phyloP scores from a whole-genome alignment of 2,797 vertebrate species.

The Hippocampus kuda region DNA sequence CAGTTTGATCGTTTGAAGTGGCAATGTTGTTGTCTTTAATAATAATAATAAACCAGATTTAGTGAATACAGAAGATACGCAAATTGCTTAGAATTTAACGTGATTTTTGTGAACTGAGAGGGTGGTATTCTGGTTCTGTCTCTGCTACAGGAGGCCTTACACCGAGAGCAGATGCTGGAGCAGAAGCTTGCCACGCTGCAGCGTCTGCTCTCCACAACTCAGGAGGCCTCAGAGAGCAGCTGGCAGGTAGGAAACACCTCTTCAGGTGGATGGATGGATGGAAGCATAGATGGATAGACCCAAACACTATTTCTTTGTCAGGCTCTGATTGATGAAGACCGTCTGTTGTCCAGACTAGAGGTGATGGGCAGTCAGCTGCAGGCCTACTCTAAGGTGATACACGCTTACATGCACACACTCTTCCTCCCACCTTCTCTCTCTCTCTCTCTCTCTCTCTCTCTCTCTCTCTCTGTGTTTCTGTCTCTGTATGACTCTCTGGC shows the following conservation, averaged over 20 bases:
- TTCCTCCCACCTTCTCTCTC: too few species aligned
- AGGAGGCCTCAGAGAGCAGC: slow-evolving; percentile 98
- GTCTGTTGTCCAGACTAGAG: slow-evolving; percentile 92
- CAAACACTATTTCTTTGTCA: slow-evolving; percentile 37
- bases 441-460: too few species aligned
- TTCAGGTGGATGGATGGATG: neutral
- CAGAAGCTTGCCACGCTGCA: slow-evolving; percentile 98
- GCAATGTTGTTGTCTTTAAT: neutral
- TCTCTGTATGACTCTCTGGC: too few species aligned
- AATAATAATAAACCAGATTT: too few species aligned
- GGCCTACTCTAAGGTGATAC: slow-evolving; percentile 86
- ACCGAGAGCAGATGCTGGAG: slow-evolving; percentile 99
- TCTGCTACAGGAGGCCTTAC: slow-evolving; percentile 86
- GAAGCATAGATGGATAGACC: neutral
- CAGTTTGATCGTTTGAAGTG: neutral
- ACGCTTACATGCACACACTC: neutral
- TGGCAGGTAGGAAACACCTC: slow-evolving; percentile 79
- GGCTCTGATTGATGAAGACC: slow-evolving; percentile 99
- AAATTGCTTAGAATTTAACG: too few species aligned
- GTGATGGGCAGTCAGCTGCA: slow-evolving; percentile 98
- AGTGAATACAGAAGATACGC: too few species aligned
- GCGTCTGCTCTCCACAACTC: slow-evolving; percentile 86
- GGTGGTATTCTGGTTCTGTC: neutral
- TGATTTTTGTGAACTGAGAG: neutral
- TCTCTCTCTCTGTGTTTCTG: too few species aligned